Conservation (phyloP, 2,113 vertebrate genomes). For the Zosterops pallidus region DNA sequence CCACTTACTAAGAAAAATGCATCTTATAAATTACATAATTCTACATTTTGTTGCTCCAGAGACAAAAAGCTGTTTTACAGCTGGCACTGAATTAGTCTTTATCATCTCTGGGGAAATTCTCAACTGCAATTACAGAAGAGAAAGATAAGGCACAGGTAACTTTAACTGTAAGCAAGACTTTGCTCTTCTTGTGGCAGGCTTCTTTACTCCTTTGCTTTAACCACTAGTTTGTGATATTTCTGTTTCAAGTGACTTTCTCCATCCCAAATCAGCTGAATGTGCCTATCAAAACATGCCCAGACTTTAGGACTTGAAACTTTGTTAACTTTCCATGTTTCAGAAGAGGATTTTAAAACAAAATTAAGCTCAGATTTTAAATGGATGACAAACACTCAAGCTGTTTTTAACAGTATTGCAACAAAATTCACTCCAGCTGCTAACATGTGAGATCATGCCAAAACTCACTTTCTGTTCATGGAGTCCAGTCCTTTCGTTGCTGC, state of each 20-base stretch:
- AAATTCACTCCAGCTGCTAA: slow-evolving; percentile 44
- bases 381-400: slow-evolving; percentile 9
- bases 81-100: not conserved
- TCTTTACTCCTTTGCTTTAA: not conserved
- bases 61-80: not conserved
- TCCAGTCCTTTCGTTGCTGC: not conserved
- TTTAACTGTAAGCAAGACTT: not conserved
- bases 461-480: slow-evolving; percentile 30
- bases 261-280: not conserved
- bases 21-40: not conserved
- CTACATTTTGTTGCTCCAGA: not conserved
- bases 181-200: not conserved
- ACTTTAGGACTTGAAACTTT: not conserved
- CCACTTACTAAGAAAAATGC: not conserved
- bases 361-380: not conserved
- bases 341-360: not conserved
- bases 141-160: not conserved
- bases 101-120: not conserved
- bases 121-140: not conserved
- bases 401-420: not conserved
- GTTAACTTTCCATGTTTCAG: not conserved
- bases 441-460: not conserved
- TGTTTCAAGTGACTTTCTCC: not conserved
- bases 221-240: not conserved
- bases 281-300: not conserved